These are phyloP conservation scores for Margarornis squamiger DNA, from an alignment of 2,797 vertebrate species.

Conservation along the genomic window DNA sequence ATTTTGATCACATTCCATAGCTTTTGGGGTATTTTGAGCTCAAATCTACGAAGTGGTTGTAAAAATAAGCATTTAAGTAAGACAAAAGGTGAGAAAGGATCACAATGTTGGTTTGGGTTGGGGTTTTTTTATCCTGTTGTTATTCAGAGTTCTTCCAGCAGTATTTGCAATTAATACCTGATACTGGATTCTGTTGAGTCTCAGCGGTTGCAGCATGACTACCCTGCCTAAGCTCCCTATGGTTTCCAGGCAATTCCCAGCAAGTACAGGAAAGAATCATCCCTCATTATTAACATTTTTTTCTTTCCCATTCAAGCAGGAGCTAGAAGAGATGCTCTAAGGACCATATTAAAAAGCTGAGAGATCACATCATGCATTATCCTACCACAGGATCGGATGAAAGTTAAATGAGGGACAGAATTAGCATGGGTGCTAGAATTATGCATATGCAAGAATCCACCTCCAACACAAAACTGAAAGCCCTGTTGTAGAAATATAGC, in stretches of 20 bases:
- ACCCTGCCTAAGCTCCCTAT: not conserved
- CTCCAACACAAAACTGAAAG: conserved; percentile 44
- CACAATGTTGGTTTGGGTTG: not conserved
- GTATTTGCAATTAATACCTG: not conserved
- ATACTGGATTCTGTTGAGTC: not conserved
- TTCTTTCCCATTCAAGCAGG: conserved; percentile 27
- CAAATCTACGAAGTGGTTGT: not conserved
- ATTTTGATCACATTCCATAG: not conserved
- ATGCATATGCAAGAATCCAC: conserved; percentile 46
- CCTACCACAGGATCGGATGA: conserved; percentile 39
- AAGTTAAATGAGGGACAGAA: conserved; percentile 57
- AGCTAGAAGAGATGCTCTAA: conserved; percentile 31
- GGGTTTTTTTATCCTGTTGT: not conserved
- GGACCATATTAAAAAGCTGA: conserved; percentile 59
- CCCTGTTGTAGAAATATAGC: conserved; percentile 39
- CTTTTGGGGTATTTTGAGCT: conserved; percentile 4
- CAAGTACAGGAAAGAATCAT: conserved; percentile 13
- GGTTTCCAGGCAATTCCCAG: conserved; percentile 41
- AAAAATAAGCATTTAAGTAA: not conserved
- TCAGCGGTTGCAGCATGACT: not conserved
- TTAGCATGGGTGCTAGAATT: conserved; percentile 57
- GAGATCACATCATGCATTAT: conserved; percentile 41
- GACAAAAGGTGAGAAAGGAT: not conserved
- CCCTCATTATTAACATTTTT: not conserved
- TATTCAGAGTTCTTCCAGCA: not conserved